Evolutionary conservation across 1,140 invertebrate genomes (phyloP).

Genomic region (Hydropsyche tenuis): DNA sequence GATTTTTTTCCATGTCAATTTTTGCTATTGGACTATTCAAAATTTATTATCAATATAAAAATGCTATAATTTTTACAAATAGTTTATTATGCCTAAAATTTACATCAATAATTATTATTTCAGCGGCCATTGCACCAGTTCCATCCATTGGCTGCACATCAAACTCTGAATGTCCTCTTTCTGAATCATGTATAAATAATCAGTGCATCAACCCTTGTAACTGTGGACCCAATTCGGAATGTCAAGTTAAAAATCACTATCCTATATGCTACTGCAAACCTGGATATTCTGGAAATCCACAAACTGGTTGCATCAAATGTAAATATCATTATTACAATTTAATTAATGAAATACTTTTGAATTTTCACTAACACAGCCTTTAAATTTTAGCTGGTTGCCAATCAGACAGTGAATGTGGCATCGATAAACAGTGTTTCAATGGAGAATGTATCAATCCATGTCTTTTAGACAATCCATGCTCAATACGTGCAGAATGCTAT

Average conservation of each 20-base stretch:
- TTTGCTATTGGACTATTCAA: too few relatives aligned
- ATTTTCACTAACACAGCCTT: constrained; percentile 35
- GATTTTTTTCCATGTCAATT: too few relatives aligned
- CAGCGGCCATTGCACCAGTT: constrained; percentile 64
- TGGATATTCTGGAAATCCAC: constrained; percentile 83
- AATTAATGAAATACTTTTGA: neutral
- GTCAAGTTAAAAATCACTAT: constrained; percentile 79
- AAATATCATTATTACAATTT: constrained; percentile 49
- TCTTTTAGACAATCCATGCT: constrained; percentile 77
- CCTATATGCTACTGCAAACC: constrained; percentile 79
- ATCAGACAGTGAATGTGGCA: constrained; percentile 78
- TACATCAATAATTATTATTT: too few relatives aligned
- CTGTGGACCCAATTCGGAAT: constrained; percentile 83
- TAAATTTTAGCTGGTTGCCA: constrained; percentile 75
- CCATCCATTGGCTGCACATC: constrained; percentile 76
- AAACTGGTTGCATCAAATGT: constrained; percentile 79
- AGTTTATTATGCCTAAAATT: too few relatives aligned
- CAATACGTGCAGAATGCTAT: constrained; percentile 81
- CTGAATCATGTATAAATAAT: constrained; percentile 81
- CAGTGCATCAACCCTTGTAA: constrained; percentile 83
- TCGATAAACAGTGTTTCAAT: constrained; percentile 81
- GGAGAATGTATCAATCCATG: constrained; percentile 82
- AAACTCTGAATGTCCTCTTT: constrained; percentile 78
- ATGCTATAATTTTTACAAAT: too few relatives aligned
- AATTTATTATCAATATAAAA: too few relatives aligned